Percentiles rank a stretch among this genome's conserved stretches.
These are phyloP conservation scores for Diorhabda elongata DNA, from an alignment of 1,140 invertebrate genomes.

Conservation along the genomic window DNA sequence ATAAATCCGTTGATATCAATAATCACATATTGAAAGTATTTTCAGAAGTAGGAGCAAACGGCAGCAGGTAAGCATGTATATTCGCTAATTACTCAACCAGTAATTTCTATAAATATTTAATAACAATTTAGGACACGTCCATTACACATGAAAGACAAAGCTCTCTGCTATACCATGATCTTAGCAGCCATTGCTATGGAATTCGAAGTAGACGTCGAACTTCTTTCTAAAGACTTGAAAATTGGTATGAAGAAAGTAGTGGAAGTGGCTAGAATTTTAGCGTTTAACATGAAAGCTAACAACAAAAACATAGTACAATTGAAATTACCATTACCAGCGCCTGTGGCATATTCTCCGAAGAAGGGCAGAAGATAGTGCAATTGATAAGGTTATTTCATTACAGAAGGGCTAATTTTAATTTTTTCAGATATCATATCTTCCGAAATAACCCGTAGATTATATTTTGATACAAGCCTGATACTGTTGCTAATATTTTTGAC, in stretches of 20 bases:
- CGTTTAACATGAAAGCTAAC: slow-evolving; percentile 42
- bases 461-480: no score
- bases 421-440: no score
- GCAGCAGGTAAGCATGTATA: neutral
- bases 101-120: slow-evolving; percentile 5
- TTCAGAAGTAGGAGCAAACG: slow-evolving; percentile 20
- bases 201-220: slow-evolving; percentile 48
- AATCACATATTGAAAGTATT: slow-evolving; percentile 47
- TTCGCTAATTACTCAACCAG: neutral
- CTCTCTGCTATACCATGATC: slow-evolving; percentile 50
- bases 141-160: slow-evolving; percentile 50
- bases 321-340: slow-evolving; percentile 50
- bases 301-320: slow-evolving; percentile 45
- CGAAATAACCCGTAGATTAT: no score
- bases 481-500: no score
- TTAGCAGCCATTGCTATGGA: slow-evolving; percentile 46
- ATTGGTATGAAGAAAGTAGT: slow-evolving; percentile 48
- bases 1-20: slow-evolving; percentile 44
- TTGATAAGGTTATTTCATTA: no score
- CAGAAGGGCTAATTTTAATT: no score
- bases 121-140: slow-evolving; percentile 47
- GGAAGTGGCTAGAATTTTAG: slow-evolving; percentile 47
- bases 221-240: slow-evolving; percentile 45
- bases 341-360: slow-evolving; percentile 25
- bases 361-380: slow-evolving; percentile 23